A percentile compares a stretch with the other conserved stretches of the same genome.
Evolutionary conservation across 2,797 vertebrate genomes (phyloP).

Genomic region (Psittacula echo): DNA sequence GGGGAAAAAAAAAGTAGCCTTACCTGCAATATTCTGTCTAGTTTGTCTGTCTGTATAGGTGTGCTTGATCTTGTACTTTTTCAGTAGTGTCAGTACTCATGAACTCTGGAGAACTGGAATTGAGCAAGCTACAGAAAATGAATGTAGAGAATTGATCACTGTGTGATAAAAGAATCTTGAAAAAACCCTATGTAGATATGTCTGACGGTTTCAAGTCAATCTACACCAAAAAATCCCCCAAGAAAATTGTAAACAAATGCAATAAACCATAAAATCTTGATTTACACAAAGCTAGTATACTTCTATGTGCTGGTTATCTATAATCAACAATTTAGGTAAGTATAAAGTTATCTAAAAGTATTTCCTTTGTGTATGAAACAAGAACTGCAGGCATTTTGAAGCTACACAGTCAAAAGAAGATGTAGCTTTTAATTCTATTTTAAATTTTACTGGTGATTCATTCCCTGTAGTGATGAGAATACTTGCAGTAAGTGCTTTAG

Average conservation of each 20-base stretch:
- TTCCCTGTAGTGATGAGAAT: not conserved
- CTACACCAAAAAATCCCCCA: conserved; percentile 42
- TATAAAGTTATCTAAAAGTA: not conserved
- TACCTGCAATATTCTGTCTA: conserved; percentile 43
- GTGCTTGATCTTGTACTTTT: conserved; percentile 34
- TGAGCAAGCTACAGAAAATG: conserved; percentile 10
- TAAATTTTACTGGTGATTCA: not conserved
- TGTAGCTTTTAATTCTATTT: not conserved
- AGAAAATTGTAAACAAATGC: conserved; percentile 60
- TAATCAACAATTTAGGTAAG: not conserved
- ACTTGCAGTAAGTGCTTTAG: not conserved
- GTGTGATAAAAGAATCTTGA: conserved; percentile 36
- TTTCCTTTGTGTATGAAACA: not conserved
- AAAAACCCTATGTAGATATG: conserved; percentile 22
- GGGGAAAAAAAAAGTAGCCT: conserved; percentile 26
- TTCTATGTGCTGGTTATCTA: not conserved
- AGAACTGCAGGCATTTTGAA: not conserved
- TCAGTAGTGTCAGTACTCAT: conserved; percentile 16
- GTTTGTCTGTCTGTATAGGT: conserved; percentile 49
- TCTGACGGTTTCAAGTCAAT: conserved; percentile 59
- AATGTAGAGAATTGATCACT: conserved; percentile 51
- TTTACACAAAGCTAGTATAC: not conserved
- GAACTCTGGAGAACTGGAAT: conserved; percentile 46
- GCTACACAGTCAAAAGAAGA: not conserved
- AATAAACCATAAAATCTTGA: conserved; percentile 73